Percentiles rank a stretch among this genome's conserved stretches.
Evolutionary conservation across 1,140 invertebrate species (phyloP).

Genomic region (Dryas iulia): DNA sequence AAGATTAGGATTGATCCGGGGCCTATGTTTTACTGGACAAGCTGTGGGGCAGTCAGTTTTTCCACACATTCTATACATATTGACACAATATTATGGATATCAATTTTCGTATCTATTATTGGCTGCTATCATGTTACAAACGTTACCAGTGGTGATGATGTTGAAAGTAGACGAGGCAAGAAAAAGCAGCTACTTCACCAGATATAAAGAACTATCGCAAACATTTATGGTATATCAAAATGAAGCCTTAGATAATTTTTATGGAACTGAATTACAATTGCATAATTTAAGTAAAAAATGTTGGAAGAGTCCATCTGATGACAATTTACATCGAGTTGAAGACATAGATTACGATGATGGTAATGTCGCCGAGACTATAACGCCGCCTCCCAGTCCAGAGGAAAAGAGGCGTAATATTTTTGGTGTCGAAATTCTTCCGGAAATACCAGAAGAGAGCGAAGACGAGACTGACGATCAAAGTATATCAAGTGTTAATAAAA

Average conservation of each 20-base stretch:
- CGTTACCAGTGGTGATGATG: slow-evolving; percentile 61
- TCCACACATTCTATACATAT: slow-evolving; percentile 66
- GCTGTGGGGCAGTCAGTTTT: slow-evolving; percentile 67
- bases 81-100: slow-evolving; percentile 69
- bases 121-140: slow-evolving; percentile 66
- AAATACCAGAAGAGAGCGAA: slow-evolving; percentile 77
- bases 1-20: slow-evolving; percentile 54
- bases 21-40: slow-evolving; percentile 63
- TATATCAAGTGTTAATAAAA: slow-evolving; percentile 37
- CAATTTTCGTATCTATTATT: slow-evolving; percentile 58
- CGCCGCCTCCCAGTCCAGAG: slow-evolving; percentile 73
- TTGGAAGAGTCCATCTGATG: slow-evolving; percentile 76
- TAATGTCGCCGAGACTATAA: slow-evolving; percentile 50
- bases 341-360: slow-evolving; percentile 47
- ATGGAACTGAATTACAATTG: slow-evolving; percentile 64
- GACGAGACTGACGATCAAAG: slow-evolving; percentile 53
- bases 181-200: slow-evolving; percentile 53
- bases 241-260: slow-evolving; percentile 50
- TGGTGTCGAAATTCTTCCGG: slow-evolving; percentile 74
- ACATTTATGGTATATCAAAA: slow-evolving; percentile 65
- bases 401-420: slow-evolving; percentile 68
- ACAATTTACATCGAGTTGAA: slow-evolving; percentile 55
- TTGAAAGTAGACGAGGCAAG: slow-evolving; percentile 57
- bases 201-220: slow-evolving; percentile 65
- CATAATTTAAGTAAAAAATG: slow-evolving; percentile 69